Conservation (phyloP, 2,888 invertebrate genomes). For the Phaedon cochleariae region DNA sequence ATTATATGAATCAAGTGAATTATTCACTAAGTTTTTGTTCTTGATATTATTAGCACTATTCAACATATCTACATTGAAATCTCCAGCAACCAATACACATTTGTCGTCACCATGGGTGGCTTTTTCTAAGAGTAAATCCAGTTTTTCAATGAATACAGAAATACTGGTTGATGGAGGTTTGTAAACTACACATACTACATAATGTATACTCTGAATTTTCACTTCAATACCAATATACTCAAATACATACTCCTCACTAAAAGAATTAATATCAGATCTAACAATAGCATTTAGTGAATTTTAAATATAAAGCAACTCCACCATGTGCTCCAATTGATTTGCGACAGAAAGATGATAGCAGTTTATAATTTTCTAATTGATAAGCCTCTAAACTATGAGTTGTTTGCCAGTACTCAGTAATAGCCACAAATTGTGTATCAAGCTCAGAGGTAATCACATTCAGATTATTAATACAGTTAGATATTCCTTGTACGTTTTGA, state of each 20-base stretch:
- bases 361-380: background rate
- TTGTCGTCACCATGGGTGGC: too few relatives aligned
- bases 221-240: background rate
- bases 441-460: background rate
- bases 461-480: background rate
- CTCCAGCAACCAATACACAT: too few relatives aligned
- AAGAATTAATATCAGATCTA: background rate
- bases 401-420: background rate
- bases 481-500: background rate
- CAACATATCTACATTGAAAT: too few relatives aligned
- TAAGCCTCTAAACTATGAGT: background rate
- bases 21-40: too few relatives aligned
- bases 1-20: too few relatives aligned
- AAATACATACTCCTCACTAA: background rate
- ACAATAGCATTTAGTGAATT: background rate
- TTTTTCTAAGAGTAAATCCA: too few relatives aligned
- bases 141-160: background rate
- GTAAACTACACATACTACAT: too few relatives aligned
- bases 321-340: background rate
- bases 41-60: too few relatives aligned
- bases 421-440: background rate
- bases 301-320: background rate
- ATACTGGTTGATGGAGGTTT: too few relatives aligned
- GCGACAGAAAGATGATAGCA: background rate
- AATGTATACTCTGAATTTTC: background rate